Percentiles rank a stretch among this genome's conserved stretches.
Conservation (phyloP, 2,797 vertebrate genomes). For the Hemitrygon akajei region DNA sequence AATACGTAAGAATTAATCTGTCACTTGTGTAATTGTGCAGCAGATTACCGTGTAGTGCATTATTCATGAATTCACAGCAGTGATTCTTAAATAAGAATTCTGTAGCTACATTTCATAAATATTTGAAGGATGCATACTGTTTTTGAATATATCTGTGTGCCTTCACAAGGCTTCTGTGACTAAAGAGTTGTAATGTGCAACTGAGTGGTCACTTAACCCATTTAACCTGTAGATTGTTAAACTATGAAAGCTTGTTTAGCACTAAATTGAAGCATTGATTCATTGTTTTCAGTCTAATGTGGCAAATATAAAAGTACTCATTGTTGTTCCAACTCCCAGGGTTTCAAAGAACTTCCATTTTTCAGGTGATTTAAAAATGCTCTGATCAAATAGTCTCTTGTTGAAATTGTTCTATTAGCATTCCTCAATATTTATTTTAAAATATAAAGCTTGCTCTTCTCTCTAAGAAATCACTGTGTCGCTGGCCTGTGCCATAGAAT, state of each 20-base stretch:
- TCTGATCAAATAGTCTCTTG: background rate
- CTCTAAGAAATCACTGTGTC: background rate
- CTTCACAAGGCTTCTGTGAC: constrained; percentile 8
- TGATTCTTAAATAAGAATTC: constrained; percentile 55
- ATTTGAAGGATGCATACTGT: constrained; percentile 53
- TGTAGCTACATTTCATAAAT: constrained; percentile 48
- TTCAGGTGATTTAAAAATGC: background rate
- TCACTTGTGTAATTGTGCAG: background rate
- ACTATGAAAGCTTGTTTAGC: background rate
- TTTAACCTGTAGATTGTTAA: background rate
- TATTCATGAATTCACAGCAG: constrained; percentile 50
- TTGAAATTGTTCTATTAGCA: background rate
- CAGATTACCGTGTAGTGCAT: constrained; percentile 38
- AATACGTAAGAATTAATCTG: constrained; percentile 18
- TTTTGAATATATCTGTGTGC: constrained; percentile 40
- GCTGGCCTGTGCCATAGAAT: background rate
- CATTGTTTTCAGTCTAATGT: background rate
- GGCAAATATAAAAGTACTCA: background rate
- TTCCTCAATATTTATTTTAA: background rate
- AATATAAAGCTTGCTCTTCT: background rate
- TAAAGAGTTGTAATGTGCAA: background rate
- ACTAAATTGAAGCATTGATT: background rate
- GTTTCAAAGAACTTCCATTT: background rate
- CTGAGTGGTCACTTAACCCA: background rate
- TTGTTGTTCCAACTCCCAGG: background rate